These are phyloP conservation scores for Lepilemur septentrionalis DNA, from an alignment of 2,797 vertebrate species.

Conservation along the genomic window DNA sequence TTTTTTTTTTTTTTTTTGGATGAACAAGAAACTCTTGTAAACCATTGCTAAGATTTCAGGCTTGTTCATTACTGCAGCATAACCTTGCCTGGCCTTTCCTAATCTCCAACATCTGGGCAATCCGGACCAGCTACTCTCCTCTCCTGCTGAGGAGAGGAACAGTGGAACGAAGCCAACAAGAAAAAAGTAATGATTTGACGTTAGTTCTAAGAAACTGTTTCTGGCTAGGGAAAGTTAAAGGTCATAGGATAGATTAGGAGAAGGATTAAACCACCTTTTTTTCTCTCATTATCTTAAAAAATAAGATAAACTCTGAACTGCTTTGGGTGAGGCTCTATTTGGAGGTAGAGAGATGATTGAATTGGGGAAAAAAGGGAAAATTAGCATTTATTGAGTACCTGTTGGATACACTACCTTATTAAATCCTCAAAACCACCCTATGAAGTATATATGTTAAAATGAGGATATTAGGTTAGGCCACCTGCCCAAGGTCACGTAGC, in stretches of 20 bases:
- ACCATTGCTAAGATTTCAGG: neutral
- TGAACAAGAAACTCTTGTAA: neutral
- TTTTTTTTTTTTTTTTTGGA: neutral
- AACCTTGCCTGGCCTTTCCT: neutral
- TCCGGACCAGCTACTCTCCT: neutral
- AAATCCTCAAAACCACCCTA: neutral
- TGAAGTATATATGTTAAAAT: neutral
- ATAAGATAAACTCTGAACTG: neutral
- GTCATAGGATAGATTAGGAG: neutral
- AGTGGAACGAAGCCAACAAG: neutral
- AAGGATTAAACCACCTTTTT: neutral
- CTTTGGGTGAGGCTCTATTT: neutral
- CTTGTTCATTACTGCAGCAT: neutral
- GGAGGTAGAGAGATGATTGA: neutral
- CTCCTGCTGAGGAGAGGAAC: neutral
- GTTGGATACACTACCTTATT: neutral
- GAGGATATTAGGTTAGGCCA: neutral
- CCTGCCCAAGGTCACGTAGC: neutral
- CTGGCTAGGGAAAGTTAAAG: neutral
- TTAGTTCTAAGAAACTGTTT: constrained; percentile 17
- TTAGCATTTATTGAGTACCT: neutral
- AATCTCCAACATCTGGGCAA: neutral
- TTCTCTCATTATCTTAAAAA: neutral
- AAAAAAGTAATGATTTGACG: neutral
- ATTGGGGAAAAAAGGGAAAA: neutral